Percentiles rank a stretch among this genome's conserved stretches.
Evolutionary conservation across 1,140 invertebrate species (phyloP).

Genomic region (Drosophila kurseongensis): DNA sequence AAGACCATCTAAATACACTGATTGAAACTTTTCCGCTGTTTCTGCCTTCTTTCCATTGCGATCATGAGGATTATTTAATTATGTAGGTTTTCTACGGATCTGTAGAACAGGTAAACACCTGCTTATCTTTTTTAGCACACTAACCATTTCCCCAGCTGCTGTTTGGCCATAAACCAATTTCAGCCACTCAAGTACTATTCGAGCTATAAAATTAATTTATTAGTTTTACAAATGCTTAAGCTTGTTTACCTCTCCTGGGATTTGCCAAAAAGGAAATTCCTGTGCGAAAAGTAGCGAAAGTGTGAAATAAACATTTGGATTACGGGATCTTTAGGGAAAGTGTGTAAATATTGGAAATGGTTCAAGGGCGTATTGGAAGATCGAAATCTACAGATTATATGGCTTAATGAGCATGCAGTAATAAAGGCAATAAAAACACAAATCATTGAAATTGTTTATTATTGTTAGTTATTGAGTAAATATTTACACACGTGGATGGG

Average conservation of each 20-base stretch:
- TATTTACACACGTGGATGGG: slow-evolving; percentile 51
- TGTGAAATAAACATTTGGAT: slow-evolving; percentile 36
- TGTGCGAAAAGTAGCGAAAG: slow-evolving; percentile 30
- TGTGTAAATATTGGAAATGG: slow-evolving; percentile 31
- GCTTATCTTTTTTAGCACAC: slow-evolving; percentile 44
- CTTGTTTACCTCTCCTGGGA: slow-evolving; percentile 44
- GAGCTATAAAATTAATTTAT: slow-evolving; percentile 67
- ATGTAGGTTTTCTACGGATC: slow-evolving; percentile 4
- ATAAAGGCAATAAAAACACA: slow-evolving; percentile 5
- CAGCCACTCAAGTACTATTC: slow-evolving; percentile 36
- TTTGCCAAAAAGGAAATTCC: slow-evolving; percentile 28
- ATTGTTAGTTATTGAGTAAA: slow-evolving; percentile 44
- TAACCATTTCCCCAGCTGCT: slow-evolving; percentile 19
- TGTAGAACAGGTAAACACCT: slow-evolving; percentile 29
- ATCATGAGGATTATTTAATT: slow-evolving; percentile 20
- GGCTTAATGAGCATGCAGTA: slow-evolving; percentile 14
- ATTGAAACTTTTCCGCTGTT: slow-evolving; percentile 27
- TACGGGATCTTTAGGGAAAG: slow-evolving; percentile 18
- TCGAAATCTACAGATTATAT: slow-evolving; percentile 8
- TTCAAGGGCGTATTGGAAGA: slow-evolving; percentile 27
- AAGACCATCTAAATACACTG: slow-evolving; percentile 1
- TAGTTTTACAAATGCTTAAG: slow-evolving; percentile 68
- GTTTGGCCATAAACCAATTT: slow-evolving; percentile 45
- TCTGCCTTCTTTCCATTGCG: neutral
- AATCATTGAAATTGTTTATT: slow-evolving; percentile 20